Evolutionary conservation across 2,797 vertebrate genomes (phyloP).

Genomic region (Brachyrhaphis roseni): DNA sequence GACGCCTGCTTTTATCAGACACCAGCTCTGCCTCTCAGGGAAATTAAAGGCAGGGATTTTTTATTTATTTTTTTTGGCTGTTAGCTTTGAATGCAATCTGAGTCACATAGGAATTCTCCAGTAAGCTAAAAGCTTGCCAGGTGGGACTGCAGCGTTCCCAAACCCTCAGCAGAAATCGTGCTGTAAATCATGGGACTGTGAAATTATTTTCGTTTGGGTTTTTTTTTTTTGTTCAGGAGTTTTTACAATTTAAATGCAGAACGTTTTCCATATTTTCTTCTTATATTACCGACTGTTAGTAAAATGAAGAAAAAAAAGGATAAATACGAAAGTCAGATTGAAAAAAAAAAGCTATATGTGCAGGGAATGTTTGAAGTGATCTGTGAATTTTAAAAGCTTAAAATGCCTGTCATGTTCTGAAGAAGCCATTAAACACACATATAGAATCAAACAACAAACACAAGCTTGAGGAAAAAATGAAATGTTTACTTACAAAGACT

Average conservation of each 20-base stretch:
- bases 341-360: not conserved
- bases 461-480: too few relatives aligned
- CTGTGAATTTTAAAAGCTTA: too few relatives aligned
- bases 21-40: constrained; percentile 48
- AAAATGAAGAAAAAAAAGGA: not conserved
- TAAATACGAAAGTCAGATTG: not conserved
- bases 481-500: too few relatives aligned
- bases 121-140: not conserved
- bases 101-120: constrained; percentile 5
- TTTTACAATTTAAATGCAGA: not conserved
- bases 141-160: not conserved
- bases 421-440: too few relatives aligned
- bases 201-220: not conserved
- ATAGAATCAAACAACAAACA: too few relatives aligned
- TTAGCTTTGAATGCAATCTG: not conserved
- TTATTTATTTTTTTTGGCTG: not conserved
- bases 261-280: not conserved
- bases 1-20: constrained; percentile 51
- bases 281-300: not conserved
- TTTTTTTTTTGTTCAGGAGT: not conserved
- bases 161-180: not conserved
- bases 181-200: not conserved
- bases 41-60: constrained; percentile 49
- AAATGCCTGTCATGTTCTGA: too few relatives aligned
- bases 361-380: not conserved